Conservation (phyloP, 53 echinoderm and acorn worm genomes). For the Apostichopus leukothele region DNA sequence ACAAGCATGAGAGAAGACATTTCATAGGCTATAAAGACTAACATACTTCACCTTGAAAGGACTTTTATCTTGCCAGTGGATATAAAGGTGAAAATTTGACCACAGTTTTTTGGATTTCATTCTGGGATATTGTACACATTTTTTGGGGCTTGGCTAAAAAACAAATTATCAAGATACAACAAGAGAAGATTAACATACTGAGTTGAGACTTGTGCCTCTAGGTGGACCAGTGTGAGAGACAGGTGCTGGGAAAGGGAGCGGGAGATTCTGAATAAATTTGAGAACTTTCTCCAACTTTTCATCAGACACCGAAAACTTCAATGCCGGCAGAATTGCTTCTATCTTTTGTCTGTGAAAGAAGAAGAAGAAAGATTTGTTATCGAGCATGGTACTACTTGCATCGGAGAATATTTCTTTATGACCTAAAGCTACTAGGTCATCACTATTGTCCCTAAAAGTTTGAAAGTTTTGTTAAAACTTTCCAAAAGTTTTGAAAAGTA, state of each 20-base stretch:
- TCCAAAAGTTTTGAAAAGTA: no score
- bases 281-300: constrained; percentile 64
- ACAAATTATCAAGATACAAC: not conserved
- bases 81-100: not conserved
- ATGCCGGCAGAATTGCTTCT: constrained; percentile 92
- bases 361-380: not conserved
- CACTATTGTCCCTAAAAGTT: no score
- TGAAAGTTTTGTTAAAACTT: no score
- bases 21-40: no score
- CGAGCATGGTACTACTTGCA: no score
- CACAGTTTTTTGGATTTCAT: not conserved
- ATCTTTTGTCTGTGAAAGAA: constrained; percentile 72
- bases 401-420: no score
- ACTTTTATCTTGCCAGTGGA: no score
- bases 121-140: no score
- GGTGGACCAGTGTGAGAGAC: constrained; percentile 47
- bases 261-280: constrained; percentile 84
- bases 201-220: constrained; percentile 52
- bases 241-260: constrained; percentile 63
- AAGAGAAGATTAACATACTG: not conserved
- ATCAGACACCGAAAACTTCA: constrained; percentile 89
- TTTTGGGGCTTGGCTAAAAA: not conserved
- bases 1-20: no score
- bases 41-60: no score
- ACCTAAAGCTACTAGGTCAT: no score